Evolutionary conservation across 2,888 invertebrate genomes (phyloP).

Genomic region (Papilio demoleus): DNA sequence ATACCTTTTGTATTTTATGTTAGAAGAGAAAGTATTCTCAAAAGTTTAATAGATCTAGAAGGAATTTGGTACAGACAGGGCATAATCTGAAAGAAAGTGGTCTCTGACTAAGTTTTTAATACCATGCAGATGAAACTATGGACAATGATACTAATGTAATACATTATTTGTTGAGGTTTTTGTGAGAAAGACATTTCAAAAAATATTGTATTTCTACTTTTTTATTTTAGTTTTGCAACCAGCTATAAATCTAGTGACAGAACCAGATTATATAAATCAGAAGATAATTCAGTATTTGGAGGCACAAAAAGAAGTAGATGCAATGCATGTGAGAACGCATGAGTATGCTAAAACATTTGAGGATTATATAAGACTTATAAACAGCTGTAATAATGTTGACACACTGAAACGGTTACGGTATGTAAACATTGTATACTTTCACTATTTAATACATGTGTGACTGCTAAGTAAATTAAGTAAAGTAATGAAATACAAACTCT

Average conservation of each 20-base stretch:
- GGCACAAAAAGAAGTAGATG: conserved; percentile 89
- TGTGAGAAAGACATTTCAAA: too few relatives aligned
- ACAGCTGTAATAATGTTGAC: conserved; percentile 90
- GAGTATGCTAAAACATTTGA: conserved; percentile 95
- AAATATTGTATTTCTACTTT: too few relatives aligned
- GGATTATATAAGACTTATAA: conserved; percentile 93
- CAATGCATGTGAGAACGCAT: conserved; percentile 91
- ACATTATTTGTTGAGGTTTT: too few relatives aligned
- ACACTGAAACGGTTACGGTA: conserved; percentile 92
- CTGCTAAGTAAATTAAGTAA: conserved; percentile 37
- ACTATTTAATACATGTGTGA: conserved; percentile 1
- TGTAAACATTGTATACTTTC: conserved; percentile 47
- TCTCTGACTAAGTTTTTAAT: too few relatives aligned
- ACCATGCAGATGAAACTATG: too few relatives aligned
- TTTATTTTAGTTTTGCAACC: conserved; percentile 88
- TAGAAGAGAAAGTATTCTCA: too few relatives aligned
- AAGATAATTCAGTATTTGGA: conserved; percentile 93
- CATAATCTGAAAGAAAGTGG: too few relatives aligned
- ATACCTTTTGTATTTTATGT: conserved; percentile 14
- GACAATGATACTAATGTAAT: too few relatives aligned
- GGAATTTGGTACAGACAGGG: too few relatives aligned
- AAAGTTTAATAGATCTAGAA: too few relatives aligned
- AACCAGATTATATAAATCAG: conserved; percentile 96
- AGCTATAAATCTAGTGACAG: conserved; percentile 91
- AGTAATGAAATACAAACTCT: background rate